Percentiles rank a stretch among this genome's conserved stretches.
phyloP scores from a whole-genome alignment of 1,140 invertebrate species.

The Musca vetustissima region DNA sequence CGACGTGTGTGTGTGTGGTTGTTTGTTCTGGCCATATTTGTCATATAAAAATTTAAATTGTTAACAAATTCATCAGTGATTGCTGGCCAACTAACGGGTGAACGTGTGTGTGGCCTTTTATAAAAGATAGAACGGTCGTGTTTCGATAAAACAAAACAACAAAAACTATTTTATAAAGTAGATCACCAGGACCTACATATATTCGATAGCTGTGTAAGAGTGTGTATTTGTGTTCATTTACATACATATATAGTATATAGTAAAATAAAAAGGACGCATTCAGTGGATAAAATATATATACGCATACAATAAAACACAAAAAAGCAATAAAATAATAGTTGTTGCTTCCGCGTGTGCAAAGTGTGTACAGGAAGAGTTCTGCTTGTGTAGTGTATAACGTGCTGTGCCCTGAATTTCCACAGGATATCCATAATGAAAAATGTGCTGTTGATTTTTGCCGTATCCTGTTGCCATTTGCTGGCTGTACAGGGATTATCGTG shows the following conservation, averaged over 20 bases:
- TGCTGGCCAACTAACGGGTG: slow-evolving; percentile 7
- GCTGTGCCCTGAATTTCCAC: slow-evolving; percentile 1
- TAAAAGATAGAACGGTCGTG: neutral
- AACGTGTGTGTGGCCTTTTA: neutral
- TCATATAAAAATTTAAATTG: slow-evolving; percentile 18
- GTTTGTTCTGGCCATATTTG: neutral
- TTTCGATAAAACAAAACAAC: neutral
- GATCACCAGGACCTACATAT: neutral
- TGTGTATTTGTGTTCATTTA: neutral
- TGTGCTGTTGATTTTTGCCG: neutral
- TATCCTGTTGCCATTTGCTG: slow-evolving; percentile 7
- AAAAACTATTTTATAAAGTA: neutral
- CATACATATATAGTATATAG: neutral
- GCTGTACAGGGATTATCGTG: neutral
- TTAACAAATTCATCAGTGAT: slow-evolving; percentile 20
- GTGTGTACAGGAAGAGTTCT: neutral
- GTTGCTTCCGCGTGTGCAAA: neutral
- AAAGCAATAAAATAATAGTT: neutral
- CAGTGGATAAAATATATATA: too few relatives aligned
- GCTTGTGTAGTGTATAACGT: too few relatives aligned
- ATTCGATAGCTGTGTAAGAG: neutral
- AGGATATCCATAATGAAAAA: slow-evolving; percentile 11
- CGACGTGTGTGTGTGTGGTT: too few relatives aligned
- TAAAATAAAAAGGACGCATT: neutral
- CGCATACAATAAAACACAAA: neutral